Percentiles rank a stretch among this genome's conserved stretches.
Conservation (phyloP, 2,797 vertebrate genomes). For the Spondyliosoma cantharus region DNA sequence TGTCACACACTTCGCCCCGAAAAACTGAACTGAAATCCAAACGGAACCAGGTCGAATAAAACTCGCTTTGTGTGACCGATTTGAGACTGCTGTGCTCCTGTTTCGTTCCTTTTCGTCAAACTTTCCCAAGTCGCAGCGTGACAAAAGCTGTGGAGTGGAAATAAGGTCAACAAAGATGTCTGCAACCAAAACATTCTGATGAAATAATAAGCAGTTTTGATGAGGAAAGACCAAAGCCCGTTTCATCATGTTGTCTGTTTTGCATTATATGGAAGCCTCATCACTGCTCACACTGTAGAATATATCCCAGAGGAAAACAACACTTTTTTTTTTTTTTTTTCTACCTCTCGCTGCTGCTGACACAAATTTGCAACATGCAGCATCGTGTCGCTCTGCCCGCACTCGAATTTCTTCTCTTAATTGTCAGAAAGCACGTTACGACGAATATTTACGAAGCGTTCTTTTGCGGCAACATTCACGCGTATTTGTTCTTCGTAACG, state of each 20-base stretch:
- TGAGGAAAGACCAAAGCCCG: conserved; percentile 36
- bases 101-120: not conserved
- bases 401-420: not conserved
- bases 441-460: conserved; percentile 9
- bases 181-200: conserved; percentile 39
- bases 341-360: conserved; percentile 17
- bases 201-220: conserved; percentile 57
- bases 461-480: conserved; percentile 1
- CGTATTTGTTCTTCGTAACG: conserved; percentile 21
- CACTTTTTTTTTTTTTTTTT: not conserved
- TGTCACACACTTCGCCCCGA: too few relatives aligned
- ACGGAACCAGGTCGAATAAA: too few relatives aligned
- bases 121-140: not conserved
- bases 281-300: conserved; percentile 24
- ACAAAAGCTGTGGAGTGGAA: conserved; percentile 22
- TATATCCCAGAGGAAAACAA: conserved; percentile 38
- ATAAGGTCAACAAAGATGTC: conserved; percentile 38
- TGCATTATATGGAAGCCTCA: conserved; percentile 31
- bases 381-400: conserved; percentile 36
- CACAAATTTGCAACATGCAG: conserved; percentile 43
- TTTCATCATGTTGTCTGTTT: conserved; percentile 58
- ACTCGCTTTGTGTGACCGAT: conserved; percentile 1
- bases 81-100: not conserved
- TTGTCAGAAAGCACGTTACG: conserved; percentile 28
- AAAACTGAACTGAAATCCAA: too few relatives aligned